Evolutionary conservation across 2,888 invertebrate species (phyloP), one percentile per base, ranked within the genome.

Genomic region (Dichetophora obliterata): DNA sequence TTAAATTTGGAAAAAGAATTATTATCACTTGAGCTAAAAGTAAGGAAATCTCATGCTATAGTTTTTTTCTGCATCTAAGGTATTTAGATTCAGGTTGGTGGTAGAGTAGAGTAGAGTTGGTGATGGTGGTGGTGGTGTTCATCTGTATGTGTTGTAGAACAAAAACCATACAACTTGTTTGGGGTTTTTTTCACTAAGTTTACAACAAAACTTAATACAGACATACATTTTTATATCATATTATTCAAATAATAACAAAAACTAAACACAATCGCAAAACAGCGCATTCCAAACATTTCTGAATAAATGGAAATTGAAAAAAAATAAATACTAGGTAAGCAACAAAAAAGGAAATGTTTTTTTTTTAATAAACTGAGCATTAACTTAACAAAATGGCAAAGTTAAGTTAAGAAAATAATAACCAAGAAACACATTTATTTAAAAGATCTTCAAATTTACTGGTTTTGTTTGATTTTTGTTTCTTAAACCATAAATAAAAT

Each of bases 361-460:
- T 2, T 54, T 54, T 19, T 9, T 37, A 57, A 57, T 34, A 19
- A 27, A 19, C 11, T 34, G 1, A n/a, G 57, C 19, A 31, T 54
- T 34, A 4, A 57, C 37, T 34, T 3, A 71, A 57, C 24, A 5
- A 11, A 57, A n/a, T 11, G 14, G 14, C 3, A 77, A 52, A 61
- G 3, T 6, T 22, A 59, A 34, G 5, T 50, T 57, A 65, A 22
- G 14, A 24, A 76, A 72, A 78, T 24, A 34, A 72, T 74, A 31
- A 61, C 76, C 75, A 76, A 54, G 76, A 57, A 75, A 74, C 63
- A 75, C 78, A 80, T 78, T 80, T 76, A 77, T 74, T 80, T 6
- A 75, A 68, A 80, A 57, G 24, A 37, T 75, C 75, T 75, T 37
- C 61, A 59, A 77, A 71, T 16, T 9, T 52, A 24, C 5, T n/a